Percentiles rank a stretch among this genome's conserved stretches.
Evolutionary conservation across 2,113 vertebrate genomes (phyloP).

Genomic region (Hemichromis elongatus): DNA sequence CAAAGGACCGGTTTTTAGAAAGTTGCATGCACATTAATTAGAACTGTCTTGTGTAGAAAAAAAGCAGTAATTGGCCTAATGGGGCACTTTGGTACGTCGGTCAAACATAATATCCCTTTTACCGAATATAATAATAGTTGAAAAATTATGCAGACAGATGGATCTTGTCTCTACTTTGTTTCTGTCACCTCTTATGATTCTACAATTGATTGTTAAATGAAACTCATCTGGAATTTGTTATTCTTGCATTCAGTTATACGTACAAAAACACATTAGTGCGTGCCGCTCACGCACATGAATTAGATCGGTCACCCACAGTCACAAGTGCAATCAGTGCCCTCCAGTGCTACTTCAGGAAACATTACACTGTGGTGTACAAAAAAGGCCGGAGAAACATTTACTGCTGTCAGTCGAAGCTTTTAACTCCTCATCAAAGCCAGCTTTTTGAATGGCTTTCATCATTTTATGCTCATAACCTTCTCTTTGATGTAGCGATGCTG

Average conservation of each 20-base stretch:
- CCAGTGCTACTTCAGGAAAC: background rate
- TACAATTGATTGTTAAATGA: background rate
- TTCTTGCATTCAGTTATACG: background rate
- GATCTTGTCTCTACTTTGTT: background rate
- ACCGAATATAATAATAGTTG: background rate
- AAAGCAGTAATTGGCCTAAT: background rate
- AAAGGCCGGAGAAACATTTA: background rate
- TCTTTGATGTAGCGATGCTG: background rate
- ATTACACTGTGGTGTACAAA: background rate
- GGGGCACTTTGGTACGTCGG: background rate
- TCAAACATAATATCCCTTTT: background rate
- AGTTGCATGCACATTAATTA: background rate
- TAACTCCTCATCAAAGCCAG: background rate
- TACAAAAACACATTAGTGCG: background rate
- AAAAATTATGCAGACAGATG: background rate
- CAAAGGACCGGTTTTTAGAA: background rate
- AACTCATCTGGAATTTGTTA: background rate
- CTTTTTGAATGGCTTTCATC: background rate
- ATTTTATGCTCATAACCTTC: background rate
- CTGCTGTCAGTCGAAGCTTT: background rate
- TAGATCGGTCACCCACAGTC: background rate
- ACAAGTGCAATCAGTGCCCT: background rate
- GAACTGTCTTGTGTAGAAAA: background rate
- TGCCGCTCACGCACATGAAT: background rate
- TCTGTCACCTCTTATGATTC: background rate